phyloP scores from a whole-genome alignment of 2,113 vertebrate species.

The Podilymbus podiceps region DNA sequence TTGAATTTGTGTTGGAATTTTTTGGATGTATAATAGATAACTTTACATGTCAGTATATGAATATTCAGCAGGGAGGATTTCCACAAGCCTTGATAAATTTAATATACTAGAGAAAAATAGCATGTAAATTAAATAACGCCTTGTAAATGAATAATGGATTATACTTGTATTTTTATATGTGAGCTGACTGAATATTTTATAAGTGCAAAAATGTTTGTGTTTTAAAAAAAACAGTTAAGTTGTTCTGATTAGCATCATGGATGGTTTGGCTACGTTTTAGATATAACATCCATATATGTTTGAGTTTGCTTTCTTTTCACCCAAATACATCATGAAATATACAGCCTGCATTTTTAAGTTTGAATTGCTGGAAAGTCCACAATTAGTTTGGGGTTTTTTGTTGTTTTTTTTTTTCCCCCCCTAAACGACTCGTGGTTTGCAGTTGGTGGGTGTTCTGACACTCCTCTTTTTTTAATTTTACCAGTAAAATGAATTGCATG shows the following conservation, averaged over 20 bases:
- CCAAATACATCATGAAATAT: neutral
- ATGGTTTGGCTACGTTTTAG: neutral
- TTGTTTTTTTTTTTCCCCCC: neutral
- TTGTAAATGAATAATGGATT: conserved; percentile 55
- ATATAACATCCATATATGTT: neutral
- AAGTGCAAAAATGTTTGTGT: conserved; percentile 41
- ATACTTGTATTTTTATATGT: conserved; percentile 4
- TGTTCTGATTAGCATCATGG: neutral
- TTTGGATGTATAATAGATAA: neutral
- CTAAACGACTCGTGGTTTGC: neutral
- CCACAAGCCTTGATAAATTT: conserved; percentile 3
- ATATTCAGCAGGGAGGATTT: conserved; percentile 33
- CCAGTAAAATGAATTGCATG: neutral
- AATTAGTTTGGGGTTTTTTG: neutral
- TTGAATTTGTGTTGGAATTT: neutral
- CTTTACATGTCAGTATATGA: neutral
- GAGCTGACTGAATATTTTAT: conserved; percentile 53
- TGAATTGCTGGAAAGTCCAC: neutral
- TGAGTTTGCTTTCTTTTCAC: neutral
- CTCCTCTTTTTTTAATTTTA: neutral
- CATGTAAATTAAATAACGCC: conserved; percentile 38
- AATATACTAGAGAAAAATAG: conserved; percentile 38
- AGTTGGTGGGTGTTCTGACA: neutral
- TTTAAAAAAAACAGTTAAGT: neutral
- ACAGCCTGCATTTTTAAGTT: neutral